Conservation (phyloP, 2,888 invertebrate genomes). For the Drosophila falleni region DNA sequence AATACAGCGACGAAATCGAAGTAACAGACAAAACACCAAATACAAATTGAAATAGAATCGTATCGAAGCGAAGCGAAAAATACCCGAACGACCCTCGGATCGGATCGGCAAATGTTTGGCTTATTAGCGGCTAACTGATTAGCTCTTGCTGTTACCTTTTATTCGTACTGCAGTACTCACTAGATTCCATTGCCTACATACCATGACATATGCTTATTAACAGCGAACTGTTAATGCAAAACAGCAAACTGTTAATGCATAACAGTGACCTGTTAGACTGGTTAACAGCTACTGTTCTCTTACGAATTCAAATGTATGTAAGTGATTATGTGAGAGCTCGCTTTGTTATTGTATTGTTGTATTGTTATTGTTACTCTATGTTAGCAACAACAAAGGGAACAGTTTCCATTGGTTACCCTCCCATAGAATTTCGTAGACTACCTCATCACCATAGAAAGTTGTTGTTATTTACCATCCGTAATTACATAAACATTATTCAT, state of each 20-base stretch:
- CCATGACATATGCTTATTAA: conserved; percentile 10
- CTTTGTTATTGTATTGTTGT: conserved; percentile 13
- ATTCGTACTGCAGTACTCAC: background rate
- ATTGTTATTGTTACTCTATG: conserved; percentile 15
- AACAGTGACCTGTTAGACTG: conserved; percentile 32
- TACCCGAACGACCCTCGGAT: conserved; percentile 43
- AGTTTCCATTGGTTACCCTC: conserved; percentile 24
- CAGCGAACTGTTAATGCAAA: conserved; percentile 26
- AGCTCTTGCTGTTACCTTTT: conserved; percentile 27
- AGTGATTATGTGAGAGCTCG: conserved; percentile 7
- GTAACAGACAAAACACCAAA: conserved; percentile 34
- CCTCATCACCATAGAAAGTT: conserved; percentile 43
- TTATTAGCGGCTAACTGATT: conserved; percentile 56
- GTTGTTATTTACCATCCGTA: conserved; percentile 42
- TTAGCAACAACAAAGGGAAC: conserved; percentile 40
- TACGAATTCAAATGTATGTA: conserved; percentile 6
- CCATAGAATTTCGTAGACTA: conserved; percentile 12
- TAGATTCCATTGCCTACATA: background rate
- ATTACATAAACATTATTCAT: conserved; percentile 72
- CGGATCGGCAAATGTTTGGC: conserved; percentile 50
- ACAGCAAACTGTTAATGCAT: conserved; percentile 16
- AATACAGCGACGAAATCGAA: conserved; percentile 40
- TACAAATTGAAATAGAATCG: conserved; percentile 63
- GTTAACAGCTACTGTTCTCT: conserved; percentile 17
- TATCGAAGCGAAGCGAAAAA: conserved; percentile 57